phyloP scores from a whole-genome alignment of 2,113 vertebrate genomes.

The Ctenodactylus gundi region DNA sequence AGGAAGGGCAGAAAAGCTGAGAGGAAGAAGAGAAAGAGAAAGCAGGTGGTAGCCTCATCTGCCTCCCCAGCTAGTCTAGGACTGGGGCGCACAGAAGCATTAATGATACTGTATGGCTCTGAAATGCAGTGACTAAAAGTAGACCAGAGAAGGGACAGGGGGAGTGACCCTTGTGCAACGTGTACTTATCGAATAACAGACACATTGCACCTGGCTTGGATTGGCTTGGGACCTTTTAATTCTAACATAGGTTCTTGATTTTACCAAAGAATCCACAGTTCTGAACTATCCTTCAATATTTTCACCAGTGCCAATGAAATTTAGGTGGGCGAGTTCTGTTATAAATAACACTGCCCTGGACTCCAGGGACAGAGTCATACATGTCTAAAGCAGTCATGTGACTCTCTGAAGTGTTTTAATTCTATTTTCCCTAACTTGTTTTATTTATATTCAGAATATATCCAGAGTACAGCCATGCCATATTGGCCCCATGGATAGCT shows the following conservation, averaged over 20 bases:
- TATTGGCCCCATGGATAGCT: neutral
- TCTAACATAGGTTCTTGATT: neutral
- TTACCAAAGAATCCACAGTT: neutral
- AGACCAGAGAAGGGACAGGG: neutral
- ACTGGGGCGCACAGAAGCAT: neutral
- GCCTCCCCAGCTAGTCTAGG: neutral
- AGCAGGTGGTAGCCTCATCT: neutral
- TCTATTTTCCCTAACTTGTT: neutral
- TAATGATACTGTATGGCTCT: neutral
- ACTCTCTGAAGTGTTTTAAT: neutral
- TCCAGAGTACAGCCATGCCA: rapidly evolving
- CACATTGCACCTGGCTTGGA: neutral
- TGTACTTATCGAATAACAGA: neutral
- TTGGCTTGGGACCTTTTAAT: neutral
- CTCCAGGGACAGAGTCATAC: neutral
- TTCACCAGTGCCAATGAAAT: neutral
- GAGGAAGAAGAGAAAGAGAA: neutral
- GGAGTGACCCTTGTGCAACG: rapidly evolving
- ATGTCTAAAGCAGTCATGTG: neutral
- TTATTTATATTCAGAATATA: neutral
- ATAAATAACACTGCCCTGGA: neutral
- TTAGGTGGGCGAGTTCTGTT: too few species aligned
- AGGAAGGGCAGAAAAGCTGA: neutral
- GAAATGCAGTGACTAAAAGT: rapidly evolving
- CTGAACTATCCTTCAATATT: neutral